Evolutionary conservation across 2,797 vertebrate species (phyloP).

Genomic region (Tiaroga cobitis): DNA sequence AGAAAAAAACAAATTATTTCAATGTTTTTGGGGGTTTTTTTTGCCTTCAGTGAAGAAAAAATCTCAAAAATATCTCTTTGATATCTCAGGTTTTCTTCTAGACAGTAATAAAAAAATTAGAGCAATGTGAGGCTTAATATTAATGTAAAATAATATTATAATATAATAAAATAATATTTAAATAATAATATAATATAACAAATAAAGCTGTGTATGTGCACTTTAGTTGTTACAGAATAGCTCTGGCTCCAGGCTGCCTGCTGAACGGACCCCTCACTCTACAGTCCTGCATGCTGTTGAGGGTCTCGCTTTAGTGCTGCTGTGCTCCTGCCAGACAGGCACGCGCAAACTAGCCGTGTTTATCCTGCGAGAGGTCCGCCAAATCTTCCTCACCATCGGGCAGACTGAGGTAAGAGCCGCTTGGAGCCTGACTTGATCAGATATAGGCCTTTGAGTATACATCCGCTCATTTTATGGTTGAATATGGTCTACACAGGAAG

Average conservation of each 20-base stretch:
- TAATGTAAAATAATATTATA: not conserved
- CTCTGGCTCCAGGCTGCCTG: slow-evolving; percentile 57
- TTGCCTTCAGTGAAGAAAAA: too few species aligned
- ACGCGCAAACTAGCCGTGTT: slow-evolving; percentile 93
- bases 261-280: slow-evolving; percentile 89
- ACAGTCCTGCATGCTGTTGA: slow-evolving; percentile 93
- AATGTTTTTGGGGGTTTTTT: not conserved
- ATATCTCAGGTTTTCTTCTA: not conserved
- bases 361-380: slow-evolving; percentile 93
- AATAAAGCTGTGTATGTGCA: not conserved
- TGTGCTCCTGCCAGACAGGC: slow-evolving; percentile 94
- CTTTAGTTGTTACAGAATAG: slow-evolving; percentile 49
- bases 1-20: not conserved
- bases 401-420: slow-evolving; percentile 86
- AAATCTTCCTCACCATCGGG: slow-evolving; percentile 89
- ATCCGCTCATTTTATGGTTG: slow-evolving; percentile 9
- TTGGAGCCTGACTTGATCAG: not conserved
- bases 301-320: slow-evolving; percentile 91
- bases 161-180: not conserved
- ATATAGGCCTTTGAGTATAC: not conserved
- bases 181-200: not conserved
- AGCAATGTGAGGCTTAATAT: not conserved
- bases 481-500: slow-evolving; percentile 78
- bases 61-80: not conserved
- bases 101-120: not conserved